Conservation (phyloP, 2,797 vertebrate species). For the Sebastolobus alascanus region DNA sequence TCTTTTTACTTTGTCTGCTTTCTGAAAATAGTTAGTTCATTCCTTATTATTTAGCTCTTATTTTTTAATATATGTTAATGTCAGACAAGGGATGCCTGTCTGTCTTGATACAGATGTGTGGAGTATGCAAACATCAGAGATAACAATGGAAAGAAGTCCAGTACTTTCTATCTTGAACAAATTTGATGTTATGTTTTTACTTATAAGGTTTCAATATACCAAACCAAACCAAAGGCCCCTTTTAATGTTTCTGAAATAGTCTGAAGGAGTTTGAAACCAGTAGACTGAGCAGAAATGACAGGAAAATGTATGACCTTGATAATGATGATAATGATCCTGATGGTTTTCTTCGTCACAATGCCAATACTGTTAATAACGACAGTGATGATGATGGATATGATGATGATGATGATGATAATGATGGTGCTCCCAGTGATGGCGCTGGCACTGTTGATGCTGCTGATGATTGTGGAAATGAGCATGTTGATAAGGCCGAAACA, state of each 20-base stretch:
- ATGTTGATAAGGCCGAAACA: slow-evolving; percentile 70
- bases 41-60: not conserved
- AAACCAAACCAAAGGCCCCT: not conserved
- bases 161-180: not conserved
- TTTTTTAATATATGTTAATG: not conserved
- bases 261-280: slow-evolving; percentile 4
- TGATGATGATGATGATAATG: slow-evolving; percentile 50
- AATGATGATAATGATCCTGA: slow-evolving; percentile 63
- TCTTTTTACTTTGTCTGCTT: not conserved
- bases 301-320: slow-evolving; percentile 46
- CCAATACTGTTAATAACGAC: slow-evolving; percentile 68
- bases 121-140: not conserved
- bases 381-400: slow-evolving; percentile 71
- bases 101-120: not conserved
- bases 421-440: slow-evolving; percentile 42
- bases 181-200: not conserved
- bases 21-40: not conserved
- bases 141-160: not conserved
- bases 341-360: slow-evolving; percentile 70
- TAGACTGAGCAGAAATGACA: slow-evolving; percentile 33
- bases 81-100: no score
- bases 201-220: not conserved
- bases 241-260: not conserved
- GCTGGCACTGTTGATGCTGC: slow-evolving; percentile 54
- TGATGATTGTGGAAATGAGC: slow-evolving; percentile 78